A percentile compares a stretch with the other conserved stretches of the same genome.
phyloP scores from a whole-genome alignment of 2,113 vertebrate genomes.

The Cyanistes caeruleus region DNA sequence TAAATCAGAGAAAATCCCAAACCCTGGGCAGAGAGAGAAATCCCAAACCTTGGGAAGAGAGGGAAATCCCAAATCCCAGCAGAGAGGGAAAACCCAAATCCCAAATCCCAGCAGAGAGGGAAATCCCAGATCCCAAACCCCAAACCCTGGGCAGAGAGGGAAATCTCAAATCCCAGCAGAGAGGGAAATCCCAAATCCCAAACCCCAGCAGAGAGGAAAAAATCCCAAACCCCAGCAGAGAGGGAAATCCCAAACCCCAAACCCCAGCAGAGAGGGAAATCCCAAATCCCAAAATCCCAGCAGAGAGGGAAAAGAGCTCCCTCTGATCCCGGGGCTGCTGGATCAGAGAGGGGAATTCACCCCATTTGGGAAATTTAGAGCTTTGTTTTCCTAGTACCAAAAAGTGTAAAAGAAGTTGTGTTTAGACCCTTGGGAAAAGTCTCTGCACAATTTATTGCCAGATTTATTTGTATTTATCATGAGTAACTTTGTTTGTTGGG shows the following conservation, averaged over 20 bases:
- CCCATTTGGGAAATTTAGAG: fast-evolving
- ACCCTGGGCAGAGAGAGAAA: neutral
- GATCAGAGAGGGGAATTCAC: neutral
- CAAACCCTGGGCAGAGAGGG: no score
- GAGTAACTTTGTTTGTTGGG: neutral
- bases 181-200: neutral
- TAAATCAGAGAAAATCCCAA: neutral
- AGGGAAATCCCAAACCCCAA: neutral
- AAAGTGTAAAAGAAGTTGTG: fast-evolving
- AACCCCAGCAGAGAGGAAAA: neutral
- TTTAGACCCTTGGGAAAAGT: neutral
- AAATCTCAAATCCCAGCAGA: no score
- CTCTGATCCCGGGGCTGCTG: no score
- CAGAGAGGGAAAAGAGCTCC: neutral
- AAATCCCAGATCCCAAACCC: neutral
- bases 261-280: no score
- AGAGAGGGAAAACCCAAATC: neutral
- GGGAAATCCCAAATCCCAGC: neutral
- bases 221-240: neutral
- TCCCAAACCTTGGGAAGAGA: neutral
- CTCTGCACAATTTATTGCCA: neutral
- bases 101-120: no score
- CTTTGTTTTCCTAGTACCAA: neutral
- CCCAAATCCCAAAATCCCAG: no score
- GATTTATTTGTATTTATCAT: neutral